phyloP scores from a whole-genome alignment of 2,113 vertebrate species.

The Python bivittatus region DNA sequence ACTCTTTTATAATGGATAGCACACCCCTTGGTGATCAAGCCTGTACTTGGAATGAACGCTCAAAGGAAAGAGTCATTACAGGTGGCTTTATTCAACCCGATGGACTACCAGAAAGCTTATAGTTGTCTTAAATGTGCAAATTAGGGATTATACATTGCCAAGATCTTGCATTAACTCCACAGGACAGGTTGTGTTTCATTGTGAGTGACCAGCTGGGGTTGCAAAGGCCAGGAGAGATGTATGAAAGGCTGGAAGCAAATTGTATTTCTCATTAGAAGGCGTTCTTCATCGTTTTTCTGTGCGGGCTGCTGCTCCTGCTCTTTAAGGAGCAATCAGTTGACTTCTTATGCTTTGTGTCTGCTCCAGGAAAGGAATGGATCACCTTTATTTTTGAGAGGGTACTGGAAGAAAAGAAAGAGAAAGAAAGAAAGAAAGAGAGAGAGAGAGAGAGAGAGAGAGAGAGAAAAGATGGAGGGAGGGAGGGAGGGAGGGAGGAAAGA shows the following conservation, averaged over 20 bases:
- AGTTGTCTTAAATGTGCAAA: background rate
- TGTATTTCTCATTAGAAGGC: conserved; percentile 5
- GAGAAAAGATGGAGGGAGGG: accelerated
- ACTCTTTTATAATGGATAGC: background rate
- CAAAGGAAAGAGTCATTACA: background rate
- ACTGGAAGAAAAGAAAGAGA: background rate
- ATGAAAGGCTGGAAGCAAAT: background rate
- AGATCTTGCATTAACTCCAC: background rate
- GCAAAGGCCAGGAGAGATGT: background rate
- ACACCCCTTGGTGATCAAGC: background rate
- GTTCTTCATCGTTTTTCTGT: conserved; percentile 1
- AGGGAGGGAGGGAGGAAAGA: background rate
- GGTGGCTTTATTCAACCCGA: background rate
- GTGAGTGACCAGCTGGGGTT: background rate
- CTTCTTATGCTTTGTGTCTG: conserved; percentile 3
- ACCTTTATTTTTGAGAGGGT: conserved; percentile 12
- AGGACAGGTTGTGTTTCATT: background rate
- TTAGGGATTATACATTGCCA: background rate
- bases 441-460: background rate
- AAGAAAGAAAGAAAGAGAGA: accelerated
- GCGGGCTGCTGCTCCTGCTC: background rate
- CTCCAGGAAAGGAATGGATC: conserved; percentile 1
- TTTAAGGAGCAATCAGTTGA: background rate
- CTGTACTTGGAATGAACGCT: background rate
- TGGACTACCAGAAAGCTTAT: background rate